Base-by-base conservation (phyloP, 1,140 invertebrate species). In the Rhyzopertha dominica region DNA sequence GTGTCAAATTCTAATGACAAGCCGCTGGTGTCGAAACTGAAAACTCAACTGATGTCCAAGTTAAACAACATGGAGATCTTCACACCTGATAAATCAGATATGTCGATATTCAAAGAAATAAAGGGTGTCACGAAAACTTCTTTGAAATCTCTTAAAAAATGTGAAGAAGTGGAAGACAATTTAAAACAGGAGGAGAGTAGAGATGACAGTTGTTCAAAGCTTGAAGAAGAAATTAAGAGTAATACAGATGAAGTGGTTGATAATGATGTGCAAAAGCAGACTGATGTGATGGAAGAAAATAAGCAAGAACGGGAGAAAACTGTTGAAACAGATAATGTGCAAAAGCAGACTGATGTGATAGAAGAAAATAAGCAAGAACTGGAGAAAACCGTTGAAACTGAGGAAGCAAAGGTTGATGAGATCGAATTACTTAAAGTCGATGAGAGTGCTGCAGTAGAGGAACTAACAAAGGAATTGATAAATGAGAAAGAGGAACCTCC, bases 41-140 rank as follows among this genome's bases (percentile, higher is more conserved):
- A 47, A 22, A 41, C 47, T 14, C 47, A 51, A 44, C 37, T 55
- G 18, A 53, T 49, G 50, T 35, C 37, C 8, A 53, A 47, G 34
- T 30, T 49, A 17, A 30, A 31, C 10, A 26, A 38, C 7, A 32
- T 35, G 18, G 24, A n/a, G 24, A 7, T 8, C 19, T 16, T 8
- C 29, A 31, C 2, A 8, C 2, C n/a, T 13, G 29, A 31, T 5
- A 31, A 31, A 13, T 13, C n/a, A n/a, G n/a, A n/a, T n/a, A n/a
- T n/a, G n/a, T n/a, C n/a, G n/a, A n/a, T n/a, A n/a, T n/a, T n/a
- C n/a, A n/a, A n/a, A n/a, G n/a, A n/a, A n/a, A n/a, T n/a, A n/a
- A n/a, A n/a, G n/a, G n/a, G n/a, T n/a, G n/a, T n/a, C n/a, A n/a
- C n/a, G n/a, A n/a, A n/a, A n/a, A n/a, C n/a, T n/a, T n/a, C n/a